Base-by-base conservation (phyloP, 2,888 invertebrate genomes). In the Amorpha juglandis region DNA sequence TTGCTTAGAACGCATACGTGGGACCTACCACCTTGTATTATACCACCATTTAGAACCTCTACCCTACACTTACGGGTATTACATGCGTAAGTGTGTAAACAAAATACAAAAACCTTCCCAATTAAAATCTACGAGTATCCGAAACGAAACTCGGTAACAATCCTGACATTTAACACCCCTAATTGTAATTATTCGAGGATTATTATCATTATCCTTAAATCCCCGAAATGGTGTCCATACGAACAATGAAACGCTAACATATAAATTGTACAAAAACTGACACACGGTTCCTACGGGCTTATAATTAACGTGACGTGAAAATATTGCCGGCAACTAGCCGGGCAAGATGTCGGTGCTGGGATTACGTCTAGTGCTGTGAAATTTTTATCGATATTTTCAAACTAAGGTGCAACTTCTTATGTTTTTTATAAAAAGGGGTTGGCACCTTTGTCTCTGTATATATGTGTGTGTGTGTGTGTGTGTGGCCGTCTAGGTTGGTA, bases 301-400 rank as follows among this genome's bases (percentile, higher is more conserved):
- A 82, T 84, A 84, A 86, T 86, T 85, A 86, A 82, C 77, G 77
- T 79, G 79, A 80, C 82, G 74, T 75, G 75, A 81, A 84, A 82
- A 82, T 82, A 80, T 76, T 74, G 75, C 74, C 62, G 65, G 53
- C 64, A 72, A 74, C 70, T 75, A 73, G 67, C 19, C 16, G 19
- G n/a, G 42, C 3, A 52, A 52, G 52, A 33, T 27, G 52, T 33
- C 48, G 42, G 42, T 42, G 42, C 14, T 1, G 14, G 50, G 50
- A 50, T 50, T 50, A 50, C 19, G 50, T 50, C 19, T 50, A 19
- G 19, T 50, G 48, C 7, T 48, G 50, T 19, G 50, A 50, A 50
- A 50, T 50, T 19, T 50, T 50, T 50, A 50, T 50, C 50, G 50
- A 50, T 8, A 19, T 50, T 11, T 27, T 3, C 27, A 27, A 27